A percentile compares a stretch with the other conserved stretches of the same genome.
phyloP scores from a whole-genome alignment of 2,888 invertebrate species.

The Electrophaes corylata region DNA sequence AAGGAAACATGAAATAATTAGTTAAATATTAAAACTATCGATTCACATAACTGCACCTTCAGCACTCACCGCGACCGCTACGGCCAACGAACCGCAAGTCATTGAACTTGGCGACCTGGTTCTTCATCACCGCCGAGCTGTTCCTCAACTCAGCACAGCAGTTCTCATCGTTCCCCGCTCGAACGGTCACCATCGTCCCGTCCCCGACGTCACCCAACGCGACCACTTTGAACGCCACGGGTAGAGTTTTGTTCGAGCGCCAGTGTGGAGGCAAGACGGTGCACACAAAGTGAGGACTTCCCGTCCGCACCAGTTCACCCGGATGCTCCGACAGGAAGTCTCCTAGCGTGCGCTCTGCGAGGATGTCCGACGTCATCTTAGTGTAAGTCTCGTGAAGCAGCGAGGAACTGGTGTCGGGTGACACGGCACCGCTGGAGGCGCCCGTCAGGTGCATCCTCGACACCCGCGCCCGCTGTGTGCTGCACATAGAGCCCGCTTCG shows the following conservation, averaged over 20 bases:
- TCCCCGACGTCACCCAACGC: constrained; percentile 97
- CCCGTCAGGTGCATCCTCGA: constrained; percentile 83
- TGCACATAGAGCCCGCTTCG: constrained; percentile 74
- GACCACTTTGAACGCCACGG: constrained; percentile 98
- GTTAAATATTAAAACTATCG: constrained; percentile 47
- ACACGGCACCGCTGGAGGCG: constrained; percentile 83
- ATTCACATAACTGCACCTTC: constrained; percentile 80
- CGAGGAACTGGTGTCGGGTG: constrained; percentile 88
- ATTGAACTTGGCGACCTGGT: constrained; percentile 99
- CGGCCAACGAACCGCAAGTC: constrained; percentile 99
- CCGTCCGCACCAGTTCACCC: constrained; percentile 95
- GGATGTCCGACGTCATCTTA: constrained; percentile 95
- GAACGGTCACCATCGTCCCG: constrained; percentile 97
- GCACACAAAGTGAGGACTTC: constrained; percentile 97
- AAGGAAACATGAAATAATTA: not conserved
- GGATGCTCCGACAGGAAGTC: constrained; percentile 95
- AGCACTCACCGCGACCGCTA: constrained; percentile 97
- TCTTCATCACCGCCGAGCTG: constrained; percentile 98
- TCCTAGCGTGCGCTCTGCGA: constrained; percentile 93
- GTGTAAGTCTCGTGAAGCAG: constrained; percentile 92
- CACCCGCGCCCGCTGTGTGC: constrained; percentile 79
- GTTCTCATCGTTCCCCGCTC: constrained; percentile 99
- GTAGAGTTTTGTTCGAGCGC: constrained; percentile 99
- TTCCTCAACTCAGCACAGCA: constrained; percentile 98
- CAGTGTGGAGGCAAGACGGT: constrained; percentile 97